Base-by-base conservation (phyloP, 64 coral and sea anemone genomes). In the Hydrozoanthus tunicans region DNA sequence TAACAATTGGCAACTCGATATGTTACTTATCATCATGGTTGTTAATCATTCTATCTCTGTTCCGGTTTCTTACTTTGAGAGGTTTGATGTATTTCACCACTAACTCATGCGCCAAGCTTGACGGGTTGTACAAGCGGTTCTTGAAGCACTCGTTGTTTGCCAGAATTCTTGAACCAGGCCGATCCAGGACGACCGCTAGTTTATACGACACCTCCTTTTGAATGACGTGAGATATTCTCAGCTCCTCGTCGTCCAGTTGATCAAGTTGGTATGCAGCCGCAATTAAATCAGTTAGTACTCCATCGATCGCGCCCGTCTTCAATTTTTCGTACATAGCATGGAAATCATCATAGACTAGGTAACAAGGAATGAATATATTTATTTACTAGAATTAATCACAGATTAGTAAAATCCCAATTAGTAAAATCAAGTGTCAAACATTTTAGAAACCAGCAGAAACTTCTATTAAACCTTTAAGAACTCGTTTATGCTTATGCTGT, bases 281-380 rank as follows among this genome's bases (percentile, higher is more conserved):
- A 66, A 91, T 91, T 6, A 80, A 71, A n/a, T 96, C 95, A 27
- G 93, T 91, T 11, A 96, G 81, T 43, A 92, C 79, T 15, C 95
- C 95, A 17, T 96, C 90, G 53, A 96, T 54, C 24, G 10, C 56
- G 53, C 89, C 73, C 12, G 24, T 3, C 24, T 92, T 66, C 24
- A 96, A 23, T 5, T 78, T 67, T 12, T 80, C 4, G 51, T 91
- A 90, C 83, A 96, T 81, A 5, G 5, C 3, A 12, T 73, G 14
- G 67, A 92, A 81, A 69, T 73, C 73, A 9, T 64, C 12, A 81
- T 78, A 94, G 56, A 13, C 93, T 94, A 20, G 53, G 91, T 69
- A 43, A 13, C 14, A 62, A 63, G 0, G 10, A 81, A 58, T 6
- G 24, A 23, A 73, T 8, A 23, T 25, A 9, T 32, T 6, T 73